A percentile compares a stretch with the other conserved stretches of the same genome.
phyloP scores from a whole-genome alignment of 2,797 vertebrate genomes.

The Lindbergichthys nudifrons region DNA sequence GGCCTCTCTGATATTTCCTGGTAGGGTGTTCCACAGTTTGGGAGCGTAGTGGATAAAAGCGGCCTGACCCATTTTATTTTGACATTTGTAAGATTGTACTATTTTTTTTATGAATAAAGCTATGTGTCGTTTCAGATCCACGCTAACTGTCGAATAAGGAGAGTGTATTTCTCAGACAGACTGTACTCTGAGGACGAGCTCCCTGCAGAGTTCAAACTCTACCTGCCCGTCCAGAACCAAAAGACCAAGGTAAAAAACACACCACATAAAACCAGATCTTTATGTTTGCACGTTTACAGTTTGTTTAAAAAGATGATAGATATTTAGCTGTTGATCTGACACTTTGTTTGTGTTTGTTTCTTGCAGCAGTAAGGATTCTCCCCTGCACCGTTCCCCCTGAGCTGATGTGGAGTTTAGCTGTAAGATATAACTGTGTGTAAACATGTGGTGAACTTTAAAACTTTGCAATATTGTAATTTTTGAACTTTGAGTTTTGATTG shows the following conservation, averaged over 20 bases:
- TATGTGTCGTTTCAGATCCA: constrained; percentile 88
- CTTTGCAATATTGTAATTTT: constrained; percentile 52
- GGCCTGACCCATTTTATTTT: no score
- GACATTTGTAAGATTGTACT: neutral
- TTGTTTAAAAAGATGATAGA: neutral
- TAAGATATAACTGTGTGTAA: constrained; percentile 24
- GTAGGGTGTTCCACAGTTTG: no score
- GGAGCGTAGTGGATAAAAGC: no score
- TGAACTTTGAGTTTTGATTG: constrained; percentile 40
- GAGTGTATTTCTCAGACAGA: constrained; percentile 98
- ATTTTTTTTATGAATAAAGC: neutral
- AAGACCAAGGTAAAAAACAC: constrained; percentile 90
- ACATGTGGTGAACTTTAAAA: constrained; percentile 20
- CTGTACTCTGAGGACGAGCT: constrained; percentile 98
- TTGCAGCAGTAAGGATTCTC: constrained; percentile 74
- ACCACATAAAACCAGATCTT: neutral
- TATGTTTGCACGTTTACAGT: neutral
- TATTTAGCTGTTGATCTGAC: neutral
- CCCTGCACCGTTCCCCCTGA: constrained; percentile 2
- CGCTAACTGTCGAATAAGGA: constrained; percentile 95
- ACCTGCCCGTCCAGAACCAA: constrained; percentile 93
- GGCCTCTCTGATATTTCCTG: no score
- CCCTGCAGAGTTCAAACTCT: constrained; percentile 97
- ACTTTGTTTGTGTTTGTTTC: constrained; percentile 30
- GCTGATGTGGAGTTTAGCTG: constrained; percentile 37